These are phyloP conservation scores for Nomada hirtipes DNA, from an alignment of 2,888 invertebrate genomes.

Conservation along the genomic window DNA sequence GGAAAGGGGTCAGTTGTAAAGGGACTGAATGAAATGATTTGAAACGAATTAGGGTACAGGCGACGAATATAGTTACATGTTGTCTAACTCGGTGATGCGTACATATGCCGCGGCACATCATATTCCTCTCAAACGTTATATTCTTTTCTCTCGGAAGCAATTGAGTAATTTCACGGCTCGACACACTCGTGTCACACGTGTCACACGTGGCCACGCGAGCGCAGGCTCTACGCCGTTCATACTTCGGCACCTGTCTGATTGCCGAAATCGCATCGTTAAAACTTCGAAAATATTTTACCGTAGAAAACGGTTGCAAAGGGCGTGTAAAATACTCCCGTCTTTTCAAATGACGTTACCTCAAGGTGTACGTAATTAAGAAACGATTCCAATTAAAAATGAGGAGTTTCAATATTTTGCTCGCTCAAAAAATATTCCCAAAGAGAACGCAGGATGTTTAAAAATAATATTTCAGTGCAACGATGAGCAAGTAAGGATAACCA, in stretches of 20 bases:
- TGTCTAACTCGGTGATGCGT: conserved; percentile 63
- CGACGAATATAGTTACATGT: conserved; percentile 48
- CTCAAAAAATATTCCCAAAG: too few species aligned
- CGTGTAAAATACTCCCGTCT: background rate
- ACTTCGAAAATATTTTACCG: too few species aligned
- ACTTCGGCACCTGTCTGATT: conserved; percentile 29
- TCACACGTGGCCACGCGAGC: conserved; percentile 43
- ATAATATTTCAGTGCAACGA: background rate
- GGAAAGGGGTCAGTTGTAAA: conserved; percentile 43
- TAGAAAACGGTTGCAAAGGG: background rate
- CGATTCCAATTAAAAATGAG: too few species aligned
- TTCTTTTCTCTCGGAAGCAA: conserved; percentile 69
- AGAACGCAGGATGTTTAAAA: too few species aligned
- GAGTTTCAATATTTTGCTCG: too few species aligned
- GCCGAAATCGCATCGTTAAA: background rate
- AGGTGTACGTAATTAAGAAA: too few species aligned
- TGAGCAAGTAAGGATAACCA: background rate
- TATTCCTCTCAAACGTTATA: conserved; percentile 55
- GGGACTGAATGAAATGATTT: conserved; percentile 52
- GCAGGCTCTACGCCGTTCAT: conserved; percentile 36
- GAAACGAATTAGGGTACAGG: conserved; percentile 37
- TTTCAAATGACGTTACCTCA: background rate
- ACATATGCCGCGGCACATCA: background rate
- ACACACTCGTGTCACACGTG: conserved; percentile 63
- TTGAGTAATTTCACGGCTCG: conserved; percentile 70